A percentile compares a stretch with the other conserved stretches of the same genome.
Conservation (phyloP, 2,797 vertebrate genomes). For the Acanthiza pusilla region DNA sequence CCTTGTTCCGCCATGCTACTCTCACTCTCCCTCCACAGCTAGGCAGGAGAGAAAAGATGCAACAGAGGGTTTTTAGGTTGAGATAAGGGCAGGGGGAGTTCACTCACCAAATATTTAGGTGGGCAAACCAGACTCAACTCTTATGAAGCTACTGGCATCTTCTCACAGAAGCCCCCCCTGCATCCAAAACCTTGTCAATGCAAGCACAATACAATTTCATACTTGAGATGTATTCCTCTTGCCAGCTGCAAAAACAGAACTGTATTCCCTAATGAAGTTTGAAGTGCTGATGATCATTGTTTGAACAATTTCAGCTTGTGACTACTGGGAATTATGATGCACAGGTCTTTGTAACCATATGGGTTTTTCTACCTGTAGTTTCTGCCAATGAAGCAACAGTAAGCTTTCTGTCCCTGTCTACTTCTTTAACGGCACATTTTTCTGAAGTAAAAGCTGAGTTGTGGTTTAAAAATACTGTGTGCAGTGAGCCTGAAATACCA, state of each 20-base stretch:
- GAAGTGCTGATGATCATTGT: not conserved
- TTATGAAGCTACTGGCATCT: not conserved
- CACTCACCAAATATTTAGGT: not conserved
- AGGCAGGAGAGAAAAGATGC: rapidly evolving
- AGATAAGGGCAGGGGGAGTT: not conserved
- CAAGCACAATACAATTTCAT: not conserved
- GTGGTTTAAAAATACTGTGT: not conserved
- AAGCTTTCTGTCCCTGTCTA: not conserved
- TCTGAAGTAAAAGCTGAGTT: not conserved
- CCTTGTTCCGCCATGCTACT: rapidly evolving
- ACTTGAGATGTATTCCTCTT: not conserved
- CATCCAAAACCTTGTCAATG: not conserved
- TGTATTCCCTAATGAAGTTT: not conserved
- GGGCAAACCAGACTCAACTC: not conserved
- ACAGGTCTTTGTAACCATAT: not conserved
- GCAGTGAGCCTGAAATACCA: not conserved
- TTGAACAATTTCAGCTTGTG: not conserved
- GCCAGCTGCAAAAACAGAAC: not conserved
- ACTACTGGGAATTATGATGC: not conserved
- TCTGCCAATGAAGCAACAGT: not conserved
- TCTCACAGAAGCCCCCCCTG: not conserved
- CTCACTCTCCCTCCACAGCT: not conserved
- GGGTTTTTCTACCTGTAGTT: not conserved
- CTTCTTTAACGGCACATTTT: not conserved
- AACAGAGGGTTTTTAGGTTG: not conserved